These are phyloP conservation scores for Scomberomorus guttatus DNA, from an alignment of 2,797 vertebrate genomes.

Conservation along the genomic window DNA sequence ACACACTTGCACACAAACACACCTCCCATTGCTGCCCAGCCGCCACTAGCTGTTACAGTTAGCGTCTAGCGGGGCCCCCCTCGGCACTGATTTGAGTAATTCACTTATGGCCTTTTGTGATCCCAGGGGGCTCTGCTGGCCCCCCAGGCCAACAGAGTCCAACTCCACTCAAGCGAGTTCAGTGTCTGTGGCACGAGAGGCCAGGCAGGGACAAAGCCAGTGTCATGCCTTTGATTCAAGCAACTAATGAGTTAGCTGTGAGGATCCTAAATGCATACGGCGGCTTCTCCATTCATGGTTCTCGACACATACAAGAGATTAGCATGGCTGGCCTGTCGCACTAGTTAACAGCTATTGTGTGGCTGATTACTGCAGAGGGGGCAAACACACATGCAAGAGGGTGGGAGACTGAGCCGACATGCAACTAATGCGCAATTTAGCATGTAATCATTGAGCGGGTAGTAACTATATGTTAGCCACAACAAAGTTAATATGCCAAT, in stretches of 20 bases:
- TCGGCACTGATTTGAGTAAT: slow-evolving; percentile 79
- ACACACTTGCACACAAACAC: slow-evolving; percentile 63
- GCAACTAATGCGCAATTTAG: slow-evolving; percentile 64
- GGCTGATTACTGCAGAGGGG: slow-evolving; percentile 55
- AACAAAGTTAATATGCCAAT: slow-evolving; percentile 16
- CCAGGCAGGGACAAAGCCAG: slow-evolving; percentile 76
- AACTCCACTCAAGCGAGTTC: slow-evolving; percentile 77
- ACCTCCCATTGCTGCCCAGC: slow-evolving; percentile 65
- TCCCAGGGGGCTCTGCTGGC: slow-evolving; percentile 57
- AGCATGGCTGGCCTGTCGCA: slow-evolving; percentile 71
- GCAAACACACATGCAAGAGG: slow-evolving; percentile 61
- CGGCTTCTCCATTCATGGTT: slow-evolving; percentile 68
- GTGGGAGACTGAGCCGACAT: slow-evolving; percentile 62
- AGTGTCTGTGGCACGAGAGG: slow-evolving; percentile 77
- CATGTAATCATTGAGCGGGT: slow-evolving; percentile 36
- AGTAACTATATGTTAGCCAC: slow-evolving; percentile 25
- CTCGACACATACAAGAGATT: slow-evolving; percentile 76
- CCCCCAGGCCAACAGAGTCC: slow-evolving; percentile 51
- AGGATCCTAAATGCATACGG: slow-evolving; percentile 72
- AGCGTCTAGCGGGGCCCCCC: slow-evolving; percentile 61
- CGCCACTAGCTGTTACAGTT: slow-evolving; percentile 77
- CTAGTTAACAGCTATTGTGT: slow-evolving; percentile 75
- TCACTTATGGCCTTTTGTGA: slow-evolving; percentile 85
- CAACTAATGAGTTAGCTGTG: slow-evolving; percentile 78
- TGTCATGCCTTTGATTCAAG: slow-evolving; percentile 77